These are phyloP conservation scores for Ceyx margarethae DNA, from an alignment of 2,113 vertebrate genomes.

Conservation along the genomic window DNA sequence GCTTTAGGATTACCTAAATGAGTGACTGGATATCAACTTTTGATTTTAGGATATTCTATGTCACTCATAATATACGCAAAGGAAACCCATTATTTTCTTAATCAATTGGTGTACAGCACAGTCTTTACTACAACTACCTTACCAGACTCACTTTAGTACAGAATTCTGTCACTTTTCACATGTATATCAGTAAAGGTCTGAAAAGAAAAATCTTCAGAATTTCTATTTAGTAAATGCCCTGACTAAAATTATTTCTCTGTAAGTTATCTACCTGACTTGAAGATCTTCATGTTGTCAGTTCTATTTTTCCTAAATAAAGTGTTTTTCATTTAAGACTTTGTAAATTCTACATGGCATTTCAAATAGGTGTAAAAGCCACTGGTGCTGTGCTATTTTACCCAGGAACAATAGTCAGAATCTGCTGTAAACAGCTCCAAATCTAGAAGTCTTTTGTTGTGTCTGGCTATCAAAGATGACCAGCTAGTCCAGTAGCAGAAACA, in stretches of 20 bases:
- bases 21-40: not conserved
- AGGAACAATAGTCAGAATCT: not conserved
- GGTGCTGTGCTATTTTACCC: not conserved
- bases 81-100: not conserved
- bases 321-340: not conserved
- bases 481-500: not conserved
- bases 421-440: not conserved
- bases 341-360: not conserved
- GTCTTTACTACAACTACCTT: not conserved
- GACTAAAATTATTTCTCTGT: not conserved
- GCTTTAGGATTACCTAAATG: not conserved
- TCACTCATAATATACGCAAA: not conserved
- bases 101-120: not conserved
- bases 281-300: not conserved
- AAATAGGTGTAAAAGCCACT: not conserved
- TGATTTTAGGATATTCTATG: not conserved
- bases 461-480: not conserved
- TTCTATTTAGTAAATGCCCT: not conserved
- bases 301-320: not conserved
- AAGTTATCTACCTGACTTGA: not conserved
- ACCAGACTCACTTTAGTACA: not conserved
- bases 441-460: not conserved
- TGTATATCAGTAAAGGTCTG: not conserved
- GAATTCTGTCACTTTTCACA: not conserved
- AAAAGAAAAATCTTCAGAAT: not conserved